A percentile compares a stretch with the other conserved stretches of the same genome.
Evolutionary conservation across 1,140 invertebrate genomes (phyloP).

Genomic region (Gryon sp.): DNA sequence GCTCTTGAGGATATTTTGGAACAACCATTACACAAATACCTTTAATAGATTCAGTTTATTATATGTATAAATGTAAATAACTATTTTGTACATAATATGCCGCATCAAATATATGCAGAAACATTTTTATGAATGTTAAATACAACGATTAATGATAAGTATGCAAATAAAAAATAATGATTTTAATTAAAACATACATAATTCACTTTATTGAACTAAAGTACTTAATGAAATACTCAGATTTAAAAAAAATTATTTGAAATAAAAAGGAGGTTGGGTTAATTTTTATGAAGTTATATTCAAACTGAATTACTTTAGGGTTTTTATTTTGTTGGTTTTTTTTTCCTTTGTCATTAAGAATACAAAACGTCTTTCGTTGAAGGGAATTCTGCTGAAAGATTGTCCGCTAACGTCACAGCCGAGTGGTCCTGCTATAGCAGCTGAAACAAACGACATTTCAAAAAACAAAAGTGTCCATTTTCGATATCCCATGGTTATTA

Average conservation of each 20-base stretch:
- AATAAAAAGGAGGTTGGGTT: too few relatives aligned
- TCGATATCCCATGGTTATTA: too few relatives aligned
- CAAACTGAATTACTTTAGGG: not conserved
- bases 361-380: constrained; percentile 41
- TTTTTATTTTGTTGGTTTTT: constrained; percentile 34
- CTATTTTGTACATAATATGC: not conserved
- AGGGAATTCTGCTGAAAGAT: constrained; percentile 57
- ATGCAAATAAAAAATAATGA: too few relatives aligned
- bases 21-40: constrained; percentile 91
- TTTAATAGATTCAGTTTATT: constrained; percentile 81
- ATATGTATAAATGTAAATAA: not conserved
- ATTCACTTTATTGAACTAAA: too few relatives aligned
- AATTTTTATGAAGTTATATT: too few relatives aligned
- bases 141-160: too few relatives aligned
- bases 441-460: constrained; percentile 79
- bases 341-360: constrained; percentile 49
- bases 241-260: too few relatives aligned
- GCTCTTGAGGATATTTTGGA: constrained; percentile 90
- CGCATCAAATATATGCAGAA: too few relatives aligned
- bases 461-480: constrained; percentile 40
- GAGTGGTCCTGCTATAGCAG: constrained; percentile 87
- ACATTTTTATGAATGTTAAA: too few relatives aligned
- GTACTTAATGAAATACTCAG: too few relatives aligned
- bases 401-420: constrained; percentile 78
- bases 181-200: too few relatives aligned